Evolutionary conservation across 2,888 invertebrate species (phyloP).

Genomic region (Cenopis cana): DNA sequence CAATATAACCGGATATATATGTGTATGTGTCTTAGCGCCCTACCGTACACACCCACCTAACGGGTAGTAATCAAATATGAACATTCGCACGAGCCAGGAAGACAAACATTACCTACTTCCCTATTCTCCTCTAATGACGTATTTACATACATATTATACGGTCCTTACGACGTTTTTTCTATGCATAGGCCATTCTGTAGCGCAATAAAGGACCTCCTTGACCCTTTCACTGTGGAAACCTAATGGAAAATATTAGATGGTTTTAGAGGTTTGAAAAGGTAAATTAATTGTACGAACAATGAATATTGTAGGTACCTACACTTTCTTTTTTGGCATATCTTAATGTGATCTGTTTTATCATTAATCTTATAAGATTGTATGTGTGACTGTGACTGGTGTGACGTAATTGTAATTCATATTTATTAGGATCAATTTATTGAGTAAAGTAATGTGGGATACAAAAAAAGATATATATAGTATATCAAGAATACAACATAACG

Average conservation of each 20-base stretch:
- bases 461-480: too few relatives aligned
- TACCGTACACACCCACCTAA: constrained; percentile 40
- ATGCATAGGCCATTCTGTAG: constrained; percentile 54
- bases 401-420: too few relatives aligned
- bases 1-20: constrained; percentile 30
- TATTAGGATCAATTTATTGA: too few relatives aligned
- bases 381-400: too few relatives aligned
- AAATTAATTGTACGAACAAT: constrained; percentile 17
- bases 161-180: constrained; percentile 1
- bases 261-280: constrained; percentile 16
- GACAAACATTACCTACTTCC: constrained; percentile 64
- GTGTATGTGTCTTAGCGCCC: constrained; percentile 10
- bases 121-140: background rate
- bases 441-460: too few relatives aligned
- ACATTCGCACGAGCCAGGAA: constrained; percentile 67
- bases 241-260: constrained; percentile 42
- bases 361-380: too few relatives aligned
- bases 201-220: constrained; percentile 64
- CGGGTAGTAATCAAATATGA: constrained; percentile 66
- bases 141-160: background rate
- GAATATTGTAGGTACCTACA: too few relatives aligned
- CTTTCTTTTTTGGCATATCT: too few relatives aligned
- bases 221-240: constrained; percentile 47
- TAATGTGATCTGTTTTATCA: too few relatives aligned
- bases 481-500: too few relatives aligned